A percentile compares a stretch with the other conserved stretches of the same genome.
These are phyloP conservation scores for Heliconius hortense DNA, from an alignment of 2,888 invertebrate species.

Conservation along the genomic window DNA sequence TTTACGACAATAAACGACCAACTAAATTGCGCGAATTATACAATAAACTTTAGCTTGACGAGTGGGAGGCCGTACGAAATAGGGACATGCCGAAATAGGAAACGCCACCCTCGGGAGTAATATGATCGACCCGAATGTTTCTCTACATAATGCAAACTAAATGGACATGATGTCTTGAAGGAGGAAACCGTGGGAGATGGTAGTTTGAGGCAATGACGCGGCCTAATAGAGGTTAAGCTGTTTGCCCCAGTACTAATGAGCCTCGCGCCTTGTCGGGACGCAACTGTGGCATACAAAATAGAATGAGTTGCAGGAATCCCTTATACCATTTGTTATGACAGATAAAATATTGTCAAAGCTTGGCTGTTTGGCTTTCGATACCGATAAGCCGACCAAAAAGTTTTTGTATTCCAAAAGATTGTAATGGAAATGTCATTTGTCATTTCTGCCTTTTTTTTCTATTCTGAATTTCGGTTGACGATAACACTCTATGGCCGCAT, in stretches of 20 bases:
- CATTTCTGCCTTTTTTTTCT: neutral
- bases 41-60: conserved; percentile 32
- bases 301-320: conserved; percentile 52
- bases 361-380: neutral
- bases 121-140: conserved; percentile 52
- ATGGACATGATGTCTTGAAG: conserved; percentile 60
- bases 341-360: conserved; percentile 29
- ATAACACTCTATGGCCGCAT: conserved; percentile 31
- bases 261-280: conserved; percentile 65
- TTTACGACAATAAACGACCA: conserved; percentile 35
- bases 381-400: neutral
- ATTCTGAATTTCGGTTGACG: conserved; percentile 7
- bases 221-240: conserved; percentile 79
- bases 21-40: conserved; percentile 36
- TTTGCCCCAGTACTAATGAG: conserved; percentile 69
- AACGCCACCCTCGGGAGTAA: conserved; percentile 57
- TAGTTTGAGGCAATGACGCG: conserved; percentile 63
- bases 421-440: neutral
- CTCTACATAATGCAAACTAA: conserved; percentile 58
- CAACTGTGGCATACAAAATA: conserved; percentile 63
- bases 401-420: neutral
- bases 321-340: conserved; percentile 35
- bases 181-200: conserved; percentile 74
- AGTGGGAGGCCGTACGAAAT: conserved; percentile 41
- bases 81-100: conserved; percentile 49